These are phyloP conservation scores for Allolobophora icterica DNA, from an alignment of 2,888 invertebrate genomes.

Conservation along the genomic window DNA sequence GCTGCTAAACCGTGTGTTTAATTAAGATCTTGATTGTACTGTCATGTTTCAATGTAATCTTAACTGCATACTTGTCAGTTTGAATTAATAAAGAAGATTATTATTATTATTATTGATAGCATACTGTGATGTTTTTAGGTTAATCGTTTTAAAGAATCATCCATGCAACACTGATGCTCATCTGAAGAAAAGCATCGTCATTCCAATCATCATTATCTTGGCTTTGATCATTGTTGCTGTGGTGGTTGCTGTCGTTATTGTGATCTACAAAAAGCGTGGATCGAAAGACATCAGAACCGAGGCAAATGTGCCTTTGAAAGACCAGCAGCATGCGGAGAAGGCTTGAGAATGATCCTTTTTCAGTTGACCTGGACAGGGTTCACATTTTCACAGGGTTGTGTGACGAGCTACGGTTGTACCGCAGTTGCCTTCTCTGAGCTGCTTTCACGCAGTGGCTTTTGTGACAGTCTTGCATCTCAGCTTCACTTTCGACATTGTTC, in stretches of 20 bases:
- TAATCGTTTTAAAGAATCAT: neutral
- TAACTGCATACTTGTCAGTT: no score
- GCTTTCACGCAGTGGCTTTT: neutral
- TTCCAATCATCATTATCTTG: conserved; percentile 18
- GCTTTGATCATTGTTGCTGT: neutral
- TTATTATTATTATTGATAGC: no score
- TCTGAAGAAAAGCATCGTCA: neutral
- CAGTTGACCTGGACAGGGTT: neutral
- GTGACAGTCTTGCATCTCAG: neutral
- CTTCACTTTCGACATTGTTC: neutral
- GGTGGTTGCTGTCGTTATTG: neutral
- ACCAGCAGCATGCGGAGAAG: neutral
- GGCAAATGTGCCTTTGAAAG: neutral
- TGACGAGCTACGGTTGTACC: neutral
- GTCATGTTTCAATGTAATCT: no score
- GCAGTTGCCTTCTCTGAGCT: neutral
- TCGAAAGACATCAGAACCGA: neutral
- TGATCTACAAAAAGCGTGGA: neutral
- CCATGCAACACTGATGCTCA: neutral
- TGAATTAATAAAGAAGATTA: no score
- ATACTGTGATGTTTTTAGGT: neutral
- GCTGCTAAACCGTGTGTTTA: no score
- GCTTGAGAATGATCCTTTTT: neutral
- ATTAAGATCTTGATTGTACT: no score
- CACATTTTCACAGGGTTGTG: neutral